Evolutionary conservation across 2,797 vertebrate genomes (phyloP), one percentile per base, ranked within the genome.

Genomic region (Chiroxiphia lanceolata): DNA sequence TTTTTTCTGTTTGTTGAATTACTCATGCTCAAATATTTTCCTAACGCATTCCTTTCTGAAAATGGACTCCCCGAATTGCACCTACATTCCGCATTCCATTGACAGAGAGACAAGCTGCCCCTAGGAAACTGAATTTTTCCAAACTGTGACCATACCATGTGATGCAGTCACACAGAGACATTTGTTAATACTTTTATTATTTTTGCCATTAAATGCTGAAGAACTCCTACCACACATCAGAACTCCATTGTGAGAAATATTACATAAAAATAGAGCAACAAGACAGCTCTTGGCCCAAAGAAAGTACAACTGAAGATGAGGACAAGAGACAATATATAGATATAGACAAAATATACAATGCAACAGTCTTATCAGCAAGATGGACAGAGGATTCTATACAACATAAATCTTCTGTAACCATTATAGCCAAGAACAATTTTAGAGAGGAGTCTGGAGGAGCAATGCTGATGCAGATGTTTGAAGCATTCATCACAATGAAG

Each of bases 21-120:
- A 93, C 48, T 94, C 34, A 83, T 87, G 64, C 38, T 91, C 67
- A 90, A 79, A 87, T 91, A 77, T 80, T 91, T 94, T 84, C n/a
- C 63, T 87, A 79, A 90, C 3, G 4, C 88, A 92, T 91, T 89
- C 25, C 31, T 70, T 74, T 86, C 59, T 74, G 74, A 88, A 88
- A 91, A 76, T 12, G 29, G 63, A 56, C 40, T 84, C 31, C 34
- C 40, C 67, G 36, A 19, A 27, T 13, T 76, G 70, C 67, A 94
- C 87, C 88, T 87, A 84, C 44, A 51, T 91, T 94, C 61, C 4
- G 0, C 44, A 54, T 91, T 94, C 61, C 4, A 0, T 5, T 88
- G 65, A 27, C 48, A 92, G 70, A 81, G 36, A 87, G 20, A 44
- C 34, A 90, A 68, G 19, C 42, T 76, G 42, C 76, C 72, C 54